Evolutionary conservation across 2,888 invertebrate genomes (phyloP).

Genomic region (Xestia sexstrigata): DNA sequence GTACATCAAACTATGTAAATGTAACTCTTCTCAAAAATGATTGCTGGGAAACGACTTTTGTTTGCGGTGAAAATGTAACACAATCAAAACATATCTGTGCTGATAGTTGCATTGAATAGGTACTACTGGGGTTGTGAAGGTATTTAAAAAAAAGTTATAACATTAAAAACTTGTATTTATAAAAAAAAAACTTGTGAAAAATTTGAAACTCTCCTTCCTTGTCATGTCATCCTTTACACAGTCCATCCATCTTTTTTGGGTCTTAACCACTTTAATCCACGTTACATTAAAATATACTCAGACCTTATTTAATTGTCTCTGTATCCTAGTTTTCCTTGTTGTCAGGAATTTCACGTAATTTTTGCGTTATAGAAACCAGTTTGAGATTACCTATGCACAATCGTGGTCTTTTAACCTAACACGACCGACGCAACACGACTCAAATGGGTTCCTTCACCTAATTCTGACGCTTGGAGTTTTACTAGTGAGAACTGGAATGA

Average conservation of each 20-base stretch:
- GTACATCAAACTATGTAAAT: too few relatives aligned
- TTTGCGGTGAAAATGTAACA: too few relatives aligned
- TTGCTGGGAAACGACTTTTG: too few relatives aligned
- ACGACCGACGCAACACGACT: conserved; percentile 24
- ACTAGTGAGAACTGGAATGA: conserved; percentile 9
- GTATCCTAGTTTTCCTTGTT: neutral
- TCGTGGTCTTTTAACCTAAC: conserved; percentile 43
- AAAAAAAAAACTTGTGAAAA: too few relatives aligned
- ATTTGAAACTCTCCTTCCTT: neutral
- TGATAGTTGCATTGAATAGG: too few relatives aligned
- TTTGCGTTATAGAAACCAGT: conserved; percentile 25
- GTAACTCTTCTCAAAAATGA: too few relatives aligned
- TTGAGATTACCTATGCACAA: conserved; percentile 42
- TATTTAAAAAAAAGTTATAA: too few relatives aligned
- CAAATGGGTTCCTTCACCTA: conserved; percentile 36
- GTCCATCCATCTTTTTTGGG: neutral
- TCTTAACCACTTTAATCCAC: neutral
- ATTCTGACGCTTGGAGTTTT: conserved; percentile 22
- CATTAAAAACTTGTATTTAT: too few relatives aligned
- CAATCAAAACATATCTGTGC: too few relatives aligned
- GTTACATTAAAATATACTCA: neutral
- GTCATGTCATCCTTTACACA: neutral
- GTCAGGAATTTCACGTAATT: conserved; percentile 17
- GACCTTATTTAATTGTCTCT: neutral
- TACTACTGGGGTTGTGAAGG: too few relatives aligned